Evolutionary conservation across 2,888 invertebrate genomes (phyloP), one percentile per base, ranked within the genome.

Genomic region (Sinopyrophorus schimmeli): DNA sequence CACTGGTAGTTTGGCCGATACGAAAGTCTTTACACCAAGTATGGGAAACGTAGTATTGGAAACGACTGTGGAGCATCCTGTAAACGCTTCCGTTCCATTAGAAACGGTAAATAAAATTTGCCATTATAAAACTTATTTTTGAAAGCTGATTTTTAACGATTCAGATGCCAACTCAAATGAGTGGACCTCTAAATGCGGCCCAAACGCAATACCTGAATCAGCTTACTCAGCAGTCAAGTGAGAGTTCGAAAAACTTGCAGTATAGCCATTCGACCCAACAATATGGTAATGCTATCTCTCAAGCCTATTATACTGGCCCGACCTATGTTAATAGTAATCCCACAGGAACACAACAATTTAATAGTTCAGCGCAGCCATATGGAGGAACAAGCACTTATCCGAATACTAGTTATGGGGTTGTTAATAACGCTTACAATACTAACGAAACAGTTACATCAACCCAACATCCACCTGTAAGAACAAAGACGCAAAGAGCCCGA

Each of bases 1-100:
- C 80, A 92, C 92, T 24, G 95, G 95, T 40, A 93, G 92, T 60
- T 80, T 95, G 52, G 89, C 92, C 55, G 95, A 96, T 71, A 92
- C 92, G 32, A 95, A 95, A 79, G 94, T 96, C 47, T 91, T 91
- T 69, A 89, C 89, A 26, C 85, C 89, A 6, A 86, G 86, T 64
- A 77, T 76, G 37, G n/a, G n/a, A n/a, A n/a, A n/a, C n/a, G n/a
- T n/a, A n/a, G n/a, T n/a, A 11, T 27, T 43, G 17, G 42, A 43
- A 10, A 20, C 24, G 11, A 26, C 31, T 5, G 23, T 35, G 6
- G 40, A 49, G 6, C 23, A 28, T 24, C 20, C 39, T 5, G 38
- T 28, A 20, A 37, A 24, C 12, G 10, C 46, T 5, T 35, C 53
- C n/a, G 5, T 30, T 24, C 27, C 47, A 1, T 37, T 49, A 27